A percentile compares a stretch with the other conserved stretches of the same genome.
phyloP scores from a whole-genome alignment of 2,113 vertebrate genomes.

The Cyphomyrus plagiostoma region DNA sequence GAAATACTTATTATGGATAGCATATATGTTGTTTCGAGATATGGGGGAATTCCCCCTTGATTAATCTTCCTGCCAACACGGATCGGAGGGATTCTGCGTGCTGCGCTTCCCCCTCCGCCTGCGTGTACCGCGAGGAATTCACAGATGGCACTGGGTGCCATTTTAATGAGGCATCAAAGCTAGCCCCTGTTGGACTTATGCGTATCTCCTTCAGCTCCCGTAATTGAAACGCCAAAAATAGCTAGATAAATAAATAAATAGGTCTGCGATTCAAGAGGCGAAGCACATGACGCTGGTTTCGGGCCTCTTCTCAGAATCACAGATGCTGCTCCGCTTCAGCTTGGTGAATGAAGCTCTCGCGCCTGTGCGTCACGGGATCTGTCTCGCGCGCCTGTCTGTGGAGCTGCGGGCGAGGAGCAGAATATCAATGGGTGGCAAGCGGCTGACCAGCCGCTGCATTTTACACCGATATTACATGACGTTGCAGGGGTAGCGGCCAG shows the following conservation, averaged over 20 bases:
- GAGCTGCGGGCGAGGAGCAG: not conserved
- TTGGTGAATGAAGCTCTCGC: not conserved
- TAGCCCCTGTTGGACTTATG: not conserved
- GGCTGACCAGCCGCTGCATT: not conserved
- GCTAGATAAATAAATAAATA: not conserved
- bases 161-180: slow-evolving; percentile 21
- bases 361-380: not conserved
- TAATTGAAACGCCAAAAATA: slow-evolving; percentile 17
- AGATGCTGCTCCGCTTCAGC: not conserved
- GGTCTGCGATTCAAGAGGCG: not conserved
- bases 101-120: not conserved
- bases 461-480: not conserved
- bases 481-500: not conserved
- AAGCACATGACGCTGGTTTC: not conserved
- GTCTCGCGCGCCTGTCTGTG: not conserved
- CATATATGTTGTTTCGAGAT: slow-evolving; percentile 3
- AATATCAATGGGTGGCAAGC: not conserved
- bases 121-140: not conserved
- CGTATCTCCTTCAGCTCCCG: not conserved
- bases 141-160: not conserved
- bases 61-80: not conserved
- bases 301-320: not conserved
- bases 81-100: not conserved
- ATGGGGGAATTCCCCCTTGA: not conserved
- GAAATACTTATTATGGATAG: not conserved